Evolutionary conservation across 1,140 invertebrate genomes (phyloP), one percentile per base, ranked within the genome.

Genomic region (Zelostemma sp.): DNA sequence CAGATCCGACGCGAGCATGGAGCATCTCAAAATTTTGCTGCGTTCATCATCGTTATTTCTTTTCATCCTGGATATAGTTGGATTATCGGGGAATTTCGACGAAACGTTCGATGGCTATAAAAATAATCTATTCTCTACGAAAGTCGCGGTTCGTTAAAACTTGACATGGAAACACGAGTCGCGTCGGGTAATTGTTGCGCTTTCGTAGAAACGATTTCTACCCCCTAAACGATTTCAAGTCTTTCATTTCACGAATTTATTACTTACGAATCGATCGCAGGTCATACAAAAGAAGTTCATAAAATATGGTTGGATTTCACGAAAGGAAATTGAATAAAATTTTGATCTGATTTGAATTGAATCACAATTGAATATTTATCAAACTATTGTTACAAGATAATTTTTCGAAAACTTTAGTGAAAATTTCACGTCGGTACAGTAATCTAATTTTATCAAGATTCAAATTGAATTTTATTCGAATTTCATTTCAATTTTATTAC

Each of bases 1-100:
- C 68, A 59, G 55, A 66, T 71, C 46, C 40, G 54, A 59, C 58
- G 58, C 45, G 58, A 46, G 28, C 18, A 40, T 45, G 49, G 43
- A 62, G 63, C 62, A 66, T 54, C 59, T 66, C 58, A 66, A 66
- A 58, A 46, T 71, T 66, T 63, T 40, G 49, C 54, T 63, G 61
- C 58, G 62, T 71, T 71, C 62, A 66, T 66, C 68, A 71, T 71
- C 63, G 62, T 71, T 71, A 66, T 71, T 71, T 71, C 62, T 65
- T 71, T 66, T 50, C 45, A 48, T 46, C 57, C 28, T 41, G 61
- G 58, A 71, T 58, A 70, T 70, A 57, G 57, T 62, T 51, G 55
- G 58, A 66, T 66, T 66, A 66, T 66, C 62, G 57, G 46, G 19
- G 41, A 47, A 57, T 54, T 33, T 38, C 61, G 54, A 59, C 48